Evolutionary conservation across 2,888 invertebrate species (phyloP).

Genomic region (Xylota sylvarum): DNA sequence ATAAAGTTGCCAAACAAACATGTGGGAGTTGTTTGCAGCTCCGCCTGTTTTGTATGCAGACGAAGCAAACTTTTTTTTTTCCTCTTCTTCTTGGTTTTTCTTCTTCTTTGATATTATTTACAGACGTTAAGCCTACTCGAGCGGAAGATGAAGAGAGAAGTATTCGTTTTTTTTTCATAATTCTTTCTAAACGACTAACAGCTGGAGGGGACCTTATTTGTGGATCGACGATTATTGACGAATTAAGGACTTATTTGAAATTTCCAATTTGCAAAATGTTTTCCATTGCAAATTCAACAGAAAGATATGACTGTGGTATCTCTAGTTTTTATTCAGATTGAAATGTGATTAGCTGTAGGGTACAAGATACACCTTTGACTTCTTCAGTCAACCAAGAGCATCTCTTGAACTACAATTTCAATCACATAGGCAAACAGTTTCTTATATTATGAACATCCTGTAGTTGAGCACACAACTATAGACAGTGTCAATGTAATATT

Average conservation of each 20-base stretch:
- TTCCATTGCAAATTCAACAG: not conserved
- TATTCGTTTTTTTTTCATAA: conserved; percentile 5
- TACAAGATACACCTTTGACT: no score
- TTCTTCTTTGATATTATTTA: conserved; percentile 71
- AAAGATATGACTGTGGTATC: not conserved
- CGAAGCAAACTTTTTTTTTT: conserved; percentile 35
- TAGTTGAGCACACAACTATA: no score
- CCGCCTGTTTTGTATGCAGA: conserved; percentile 69
- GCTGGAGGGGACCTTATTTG: conserved; percentile 4
- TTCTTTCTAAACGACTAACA: conserved; percentile 21
- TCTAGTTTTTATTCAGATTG: not conserved
- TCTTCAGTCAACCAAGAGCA: no score
- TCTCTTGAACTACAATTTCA: no score
- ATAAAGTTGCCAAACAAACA: conserved; percentile 72
- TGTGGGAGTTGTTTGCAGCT: conserved; percentile 59
- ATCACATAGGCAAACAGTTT: no score
- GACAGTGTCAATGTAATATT: no score
- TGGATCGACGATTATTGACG: conserved; percentile 44
- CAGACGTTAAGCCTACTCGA: conserved; percentile 65
- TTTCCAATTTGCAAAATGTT: conserved; percentile 1
- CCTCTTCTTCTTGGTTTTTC: conserved; percentile 2
- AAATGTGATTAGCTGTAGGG: no score
- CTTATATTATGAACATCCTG: no score
- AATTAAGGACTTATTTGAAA: conserved; percentile 19
- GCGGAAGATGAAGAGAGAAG: conserved; percentile 63